Evolutionary conservation across 2,888 invertebrate species (phyloP), one percentile per base, ranked within the genome.

Genomic region (Caenorhabditis wallacei): DNA sequence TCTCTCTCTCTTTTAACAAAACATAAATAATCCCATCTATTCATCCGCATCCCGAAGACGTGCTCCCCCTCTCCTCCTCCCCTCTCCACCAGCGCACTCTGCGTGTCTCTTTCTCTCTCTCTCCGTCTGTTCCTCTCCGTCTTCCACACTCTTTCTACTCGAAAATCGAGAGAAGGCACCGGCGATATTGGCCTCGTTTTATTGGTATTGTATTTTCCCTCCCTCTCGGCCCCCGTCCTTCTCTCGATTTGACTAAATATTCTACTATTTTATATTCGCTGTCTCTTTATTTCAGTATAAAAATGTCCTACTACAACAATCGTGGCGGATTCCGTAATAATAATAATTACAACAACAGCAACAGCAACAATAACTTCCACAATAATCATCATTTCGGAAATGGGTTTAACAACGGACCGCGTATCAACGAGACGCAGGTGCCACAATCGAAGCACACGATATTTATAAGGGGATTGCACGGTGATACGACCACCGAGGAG

Each of bases 391-490:
- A 18, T 48, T 48, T 48, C 46, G 13, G 18, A n/a, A 18, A 54
- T 11, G 26, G 51, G n/a, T 43, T 40, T 16, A 51, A n/a, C n/a
- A n/a, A 79, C 43, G 40, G 24, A 16, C 66, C 56, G 16, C 83
- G 89, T 18, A 86, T 90, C 30, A 90, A 90, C 72, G 90, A 90
- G 61, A 80, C 86, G n/a, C 87, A 90, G 53, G 90, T 90, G 22
- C 90, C 90, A 13, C 89, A 90, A 56, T 91, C 90, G 35, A 89
- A 89, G 78, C 90, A 90, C 72, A 84, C 90, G 10, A 81, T 89
- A 57, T 89, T 90, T 85, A 80, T 90, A 48, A 82, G 90, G 8
- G 90, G 90, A 48, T 75, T 90, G 7, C 84, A 84, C 16, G 85
- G 87, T n/a, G 75, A 84, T 57, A 68, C 88, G 18, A 64, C 80